Evolutionary conservation across 2,113 vertebrate genomes (phyloP).

Genomic region (Cervus canadensis): DNA sequence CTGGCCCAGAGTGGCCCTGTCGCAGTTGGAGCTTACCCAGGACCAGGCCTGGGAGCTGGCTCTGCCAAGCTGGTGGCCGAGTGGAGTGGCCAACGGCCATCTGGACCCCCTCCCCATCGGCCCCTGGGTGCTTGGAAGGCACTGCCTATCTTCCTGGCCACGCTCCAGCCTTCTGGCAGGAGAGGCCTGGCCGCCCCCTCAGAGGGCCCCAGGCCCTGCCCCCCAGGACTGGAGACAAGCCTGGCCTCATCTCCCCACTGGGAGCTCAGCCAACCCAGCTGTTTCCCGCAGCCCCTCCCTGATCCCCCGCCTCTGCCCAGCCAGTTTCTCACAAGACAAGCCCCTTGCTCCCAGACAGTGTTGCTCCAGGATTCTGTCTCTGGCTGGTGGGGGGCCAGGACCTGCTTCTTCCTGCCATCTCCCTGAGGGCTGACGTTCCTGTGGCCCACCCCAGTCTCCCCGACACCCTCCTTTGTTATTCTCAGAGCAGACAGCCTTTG

Average conservation of each 20-base stretch:
- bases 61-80: not conserved
- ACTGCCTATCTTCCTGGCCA: not conserved
- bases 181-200: not conserved
- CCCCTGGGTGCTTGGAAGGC: not conserved
- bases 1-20: not conserved
- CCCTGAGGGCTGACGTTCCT: not conserved
- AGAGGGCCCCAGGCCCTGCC: not conserved
- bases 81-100: fast-evolving
- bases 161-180: not conserved
- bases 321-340: conserved; percentile 28
- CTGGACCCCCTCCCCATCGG: not conserved
- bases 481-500: not conserved
- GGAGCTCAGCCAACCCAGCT: conserved; percentile 74
- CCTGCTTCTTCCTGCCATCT: not conserved
- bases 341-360: not conserved
- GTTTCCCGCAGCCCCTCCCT: conserved; percentile 66
- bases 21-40: too few relatives aligned
- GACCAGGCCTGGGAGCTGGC: not conserved
- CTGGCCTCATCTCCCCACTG: conserved; percentile 64
- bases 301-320: conserved; percentile 33
- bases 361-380: not conserved
- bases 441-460: not conserved
- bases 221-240: conserved; percentile 15
- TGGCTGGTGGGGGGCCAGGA: not conserved
- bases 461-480: not conserved